Conservation (phyloP, 1,140 invertebrate species). For the Cotesia typhae region DNA sequence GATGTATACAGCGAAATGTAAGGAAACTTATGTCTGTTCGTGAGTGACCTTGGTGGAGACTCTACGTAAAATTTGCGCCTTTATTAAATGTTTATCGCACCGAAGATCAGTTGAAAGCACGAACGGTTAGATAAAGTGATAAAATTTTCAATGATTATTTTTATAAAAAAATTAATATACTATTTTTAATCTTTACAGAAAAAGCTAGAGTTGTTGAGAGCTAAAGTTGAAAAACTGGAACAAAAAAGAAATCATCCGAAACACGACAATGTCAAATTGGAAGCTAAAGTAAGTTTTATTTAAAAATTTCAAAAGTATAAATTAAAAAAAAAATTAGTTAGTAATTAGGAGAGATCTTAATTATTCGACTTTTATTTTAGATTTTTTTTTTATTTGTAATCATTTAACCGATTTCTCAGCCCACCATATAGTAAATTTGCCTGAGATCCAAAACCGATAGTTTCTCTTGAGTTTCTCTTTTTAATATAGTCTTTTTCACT, state of each 20-base stretch:
- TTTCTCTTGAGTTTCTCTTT: conserved; percentile 24
- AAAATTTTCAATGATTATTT: too few relatives aligned
- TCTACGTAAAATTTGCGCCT: too few relatives aligned
- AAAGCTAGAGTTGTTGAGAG: too few relatives aligned
- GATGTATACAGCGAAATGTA: too few relatives aligned
- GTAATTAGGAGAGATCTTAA: background rate
- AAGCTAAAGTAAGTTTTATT: conserved; percentile 80
- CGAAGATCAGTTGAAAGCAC: too few relatives aligned
- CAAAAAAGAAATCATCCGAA: conserved; percentile 85
- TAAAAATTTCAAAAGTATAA: background rate
- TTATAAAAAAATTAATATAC: too few relatives aligned
- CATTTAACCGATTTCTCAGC: background rate
- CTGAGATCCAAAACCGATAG: background rate
- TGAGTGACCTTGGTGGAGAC: too few relatives aligned
- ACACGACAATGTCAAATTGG: conserved; percentile 86
- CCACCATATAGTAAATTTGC: conserved; percentile 4
- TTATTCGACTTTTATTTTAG: background rate
- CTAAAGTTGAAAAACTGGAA: conserved; percentile 86
- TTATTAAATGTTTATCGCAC: too few relatives aligned
- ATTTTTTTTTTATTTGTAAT: conserved; percentile 8
- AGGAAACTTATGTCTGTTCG: too few relatives aligned
- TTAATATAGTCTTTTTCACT: conserved; percentile 24
- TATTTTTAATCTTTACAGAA: too few relatives aligned
- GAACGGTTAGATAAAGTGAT: too few relatives aligned
- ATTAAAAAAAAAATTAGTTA: background rate